Evolutionary conservation across 2,113 vertebrate genomes (phyloP).

Genomic region (Candoia aspera): DNA sequence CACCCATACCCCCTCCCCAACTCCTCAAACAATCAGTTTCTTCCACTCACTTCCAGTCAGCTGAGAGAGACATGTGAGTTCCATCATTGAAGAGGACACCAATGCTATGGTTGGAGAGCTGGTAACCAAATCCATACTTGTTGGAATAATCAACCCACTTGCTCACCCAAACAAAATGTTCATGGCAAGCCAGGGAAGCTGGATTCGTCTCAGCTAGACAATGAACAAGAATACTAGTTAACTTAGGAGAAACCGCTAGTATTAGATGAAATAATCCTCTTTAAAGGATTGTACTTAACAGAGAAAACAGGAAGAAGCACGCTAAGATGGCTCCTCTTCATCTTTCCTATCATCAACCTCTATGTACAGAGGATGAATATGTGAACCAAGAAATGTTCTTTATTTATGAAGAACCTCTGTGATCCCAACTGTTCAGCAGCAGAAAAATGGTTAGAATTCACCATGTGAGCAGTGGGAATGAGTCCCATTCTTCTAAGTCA

Average conservation of each 20-base stretch:
- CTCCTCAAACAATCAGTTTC: not conserved
- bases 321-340: not conserved
- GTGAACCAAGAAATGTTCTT: not conserved
- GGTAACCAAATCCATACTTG: constrained; percentile 97
- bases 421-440: too few relatives aligned
- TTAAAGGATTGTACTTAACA: not conserved
- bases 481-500: not conserved
- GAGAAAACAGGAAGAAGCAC: not conserved
- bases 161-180: constrained; percentile 95
- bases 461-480: too few relatives aligned
- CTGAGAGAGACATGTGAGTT: constrained; percentile 90
- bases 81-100: constrained; percentile 96
- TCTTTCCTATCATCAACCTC: not conserved
- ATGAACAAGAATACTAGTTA: constrained; percentile 26
- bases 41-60: constrained; percentile 82
- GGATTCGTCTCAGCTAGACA: constrained; percentile 85
- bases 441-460: too few relatives aligned
- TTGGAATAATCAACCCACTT: constrained; percentile 99
- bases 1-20: not conserved
- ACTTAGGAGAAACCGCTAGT: not conserved
- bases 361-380: not conserved
- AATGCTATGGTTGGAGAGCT: constrained; percentile 91
- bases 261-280: not conserved
- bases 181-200: constrained; percentile 83
- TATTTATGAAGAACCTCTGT: not conserved